A percentile compares a stretch with the other conserved stretches of the same genome.
These are phyloP conservation scores for Psephotus haematonotus DNA, from an alignment of 2,113 vertebrate genomes.

Conservation along the genomic window DNA sequence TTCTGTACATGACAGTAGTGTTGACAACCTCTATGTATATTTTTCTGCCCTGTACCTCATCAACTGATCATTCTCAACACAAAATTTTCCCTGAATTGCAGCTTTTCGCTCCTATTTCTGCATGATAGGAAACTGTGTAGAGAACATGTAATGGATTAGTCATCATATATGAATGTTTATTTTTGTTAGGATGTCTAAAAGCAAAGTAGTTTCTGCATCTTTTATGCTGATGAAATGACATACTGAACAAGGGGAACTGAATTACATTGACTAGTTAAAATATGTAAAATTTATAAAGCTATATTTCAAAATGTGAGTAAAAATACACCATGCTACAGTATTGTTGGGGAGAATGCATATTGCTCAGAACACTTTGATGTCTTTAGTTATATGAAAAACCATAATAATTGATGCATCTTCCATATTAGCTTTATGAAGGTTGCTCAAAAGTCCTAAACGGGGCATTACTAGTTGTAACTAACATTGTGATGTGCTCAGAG, in stretches of 20 bases:
- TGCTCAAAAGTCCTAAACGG: not conserved
- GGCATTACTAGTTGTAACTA: not conserved
- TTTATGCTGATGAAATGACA: not conserved
- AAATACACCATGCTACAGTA: not conserved
- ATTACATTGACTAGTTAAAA: not conserved
- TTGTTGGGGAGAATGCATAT: not conserved
- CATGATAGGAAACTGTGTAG: not conserved
- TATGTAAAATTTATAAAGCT: not conserved
- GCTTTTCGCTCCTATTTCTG: not conserved
- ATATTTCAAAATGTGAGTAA: not conserved
- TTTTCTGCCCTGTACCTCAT: conserved; percentile 43
- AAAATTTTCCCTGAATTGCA: not conserved
- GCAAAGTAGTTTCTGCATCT: not conserved
- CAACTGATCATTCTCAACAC: conserved; percentile 1
- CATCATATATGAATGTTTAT: not conserved
- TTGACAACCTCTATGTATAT: conserved; percentile 42
- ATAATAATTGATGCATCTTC: not conserved
- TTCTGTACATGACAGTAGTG: conserved; percentile 54
- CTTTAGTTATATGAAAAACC: not conserved
- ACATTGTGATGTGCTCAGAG: not conserved
- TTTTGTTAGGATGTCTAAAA: not conserved
- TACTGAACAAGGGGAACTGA: not conserved
- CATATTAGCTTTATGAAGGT: not conserved
- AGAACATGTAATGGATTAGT: not conserved
- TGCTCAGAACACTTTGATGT: not conserved